These are phyloP conservation scores for Parasteatoda tepidariorum DNA, from an alignment of 1,140 invertebrate species.

Conservation along the genomic window DNA sequence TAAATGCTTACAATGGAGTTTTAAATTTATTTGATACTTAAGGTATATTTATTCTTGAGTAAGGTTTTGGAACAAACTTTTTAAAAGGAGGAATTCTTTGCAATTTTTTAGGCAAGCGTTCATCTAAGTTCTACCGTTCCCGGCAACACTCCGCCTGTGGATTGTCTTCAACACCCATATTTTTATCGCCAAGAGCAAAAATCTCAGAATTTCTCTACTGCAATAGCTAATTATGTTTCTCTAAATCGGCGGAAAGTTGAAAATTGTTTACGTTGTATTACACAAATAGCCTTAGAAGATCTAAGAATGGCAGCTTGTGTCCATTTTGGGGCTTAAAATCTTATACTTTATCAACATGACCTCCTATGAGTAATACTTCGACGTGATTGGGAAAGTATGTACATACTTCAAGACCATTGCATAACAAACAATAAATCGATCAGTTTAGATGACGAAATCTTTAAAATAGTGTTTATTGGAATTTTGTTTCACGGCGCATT, in stretches of 20 bases:
- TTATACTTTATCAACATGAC: no score
- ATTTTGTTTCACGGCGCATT: no score
- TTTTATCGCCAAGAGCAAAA: neutral
- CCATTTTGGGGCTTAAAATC: slow-evolving; percentile 31
- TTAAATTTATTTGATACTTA: no score
- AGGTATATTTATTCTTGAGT: no score
- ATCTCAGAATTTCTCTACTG: neutral
- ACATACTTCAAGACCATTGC: neutral
- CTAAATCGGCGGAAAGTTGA: slow-evolving; percentile 15
- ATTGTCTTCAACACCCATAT: slow-evolving; percentile 13
- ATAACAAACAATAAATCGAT: slow-evolving; percentile 6
- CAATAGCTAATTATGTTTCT: slow-evolving; percentile 27
- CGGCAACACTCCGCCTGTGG: neutral
- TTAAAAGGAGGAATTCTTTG: no score
- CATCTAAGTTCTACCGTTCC: no score
- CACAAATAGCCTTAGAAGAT: neutral
- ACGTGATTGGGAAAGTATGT: no score
- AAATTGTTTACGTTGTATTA: neutral
- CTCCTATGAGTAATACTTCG: no score
- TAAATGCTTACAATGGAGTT: no score
- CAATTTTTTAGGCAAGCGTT: no score
- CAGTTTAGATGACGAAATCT: neutral
- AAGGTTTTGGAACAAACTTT: no score
- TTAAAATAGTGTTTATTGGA: slow-evolving; percentile 11
- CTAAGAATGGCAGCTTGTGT: slow-evolving; percentile 37